A percentile compares a stretch with the other conserved stretches of the same genome.
These are phyloP conservation scores for Xanthorhoe spadicearia DNA, from an alignment of 2,888 invertebrate species.

Conservation along the genomic window DNA sequence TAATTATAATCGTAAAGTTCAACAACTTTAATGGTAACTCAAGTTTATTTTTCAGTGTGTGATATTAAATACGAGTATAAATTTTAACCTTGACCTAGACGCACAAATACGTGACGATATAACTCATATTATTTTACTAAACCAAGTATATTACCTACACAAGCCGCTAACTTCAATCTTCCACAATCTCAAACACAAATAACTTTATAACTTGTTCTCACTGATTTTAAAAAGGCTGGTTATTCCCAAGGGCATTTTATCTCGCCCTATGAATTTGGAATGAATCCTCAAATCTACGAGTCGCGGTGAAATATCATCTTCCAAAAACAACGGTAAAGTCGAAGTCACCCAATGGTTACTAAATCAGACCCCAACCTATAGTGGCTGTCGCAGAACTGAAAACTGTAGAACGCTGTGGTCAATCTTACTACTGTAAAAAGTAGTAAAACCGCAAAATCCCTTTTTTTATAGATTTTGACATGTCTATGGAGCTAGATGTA, in stretches of 20 bases:
- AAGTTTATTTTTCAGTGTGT: too few species aligned
- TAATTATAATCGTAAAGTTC: too few species aligned
- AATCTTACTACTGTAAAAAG: too few species aligned
- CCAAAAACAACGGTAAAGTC: constrained; percentile 46
- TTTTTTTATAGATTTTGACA: too few species aligned
- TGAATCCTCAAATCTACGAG: constrained; percentile 42
- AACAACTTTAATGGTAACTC: too few species aligned
- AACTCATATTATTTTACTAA: neutral
- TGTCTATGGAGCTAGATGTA: too few species aligned
- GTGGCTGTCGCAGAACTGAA: constrained; percentile 9
- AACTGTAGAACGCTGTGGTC: constrained; percentile 20
- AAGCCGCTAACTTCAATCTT: neutral
- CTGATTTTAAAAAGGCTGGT: constrained; percentile 6
- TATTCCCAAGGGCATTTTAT: constrained; percentile 26
- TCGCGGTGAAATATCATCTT: constrained; percentile 44
- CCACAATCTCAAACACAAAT: neutral
- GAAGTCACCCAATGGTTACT: constrained; percentile 44
- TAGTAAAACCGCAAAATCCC: too few species aligned
- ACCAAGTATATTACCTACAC: neutral
- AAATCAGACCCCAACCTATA: constrained; percentile 45
- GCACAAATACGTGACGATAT: too few species aligned
- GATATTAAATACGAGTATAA: too few species aligned
- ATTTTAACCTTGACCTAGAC: too few species aligned
- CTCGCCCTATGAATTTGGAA: constrained; percentile 36
- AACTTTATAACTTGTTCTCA: constrained; percentile 3